Evolutionary conservation across 2,797 vertebrate species (phyloP), one percentile per base, ranked within the genome.

Genomic region (Poecilia velifera): DNA sequence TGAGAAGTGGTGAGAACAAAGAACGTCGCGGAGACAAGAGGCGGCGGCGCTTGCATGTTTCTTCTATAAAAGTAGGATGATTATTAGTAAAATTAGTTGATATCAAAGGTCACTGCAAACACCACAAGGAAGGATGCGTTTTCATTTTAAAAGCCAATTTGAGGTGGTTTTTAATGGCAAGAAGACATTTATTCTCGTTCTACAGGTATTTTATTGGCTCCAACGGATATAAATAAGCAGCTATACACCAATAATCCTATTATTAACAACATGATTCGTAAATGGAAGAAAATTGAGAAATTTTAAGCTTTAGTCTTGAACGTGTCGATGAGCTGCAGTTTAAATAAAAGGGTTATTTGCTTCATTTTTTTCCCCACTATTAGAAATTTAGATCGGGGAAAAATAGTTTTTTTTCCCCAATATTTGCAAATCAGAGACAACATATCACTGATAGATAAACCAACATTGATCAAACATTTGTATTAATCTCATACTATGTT

Each of bases 51-150:
- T 71, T n/a, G 22, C 7, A 68, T 20, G 13, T 18, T n/a, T 14
- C n/a, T 59, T n/a, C 3, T 36, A 3, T 4, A 36, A 14, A 47
- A 49, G 14, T 7, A 49, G 59, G 6, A 18, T 5, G 6, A 53
- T 36, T 22, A 43, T 36, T 22, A 1, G 22, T 25, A 22, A 62
- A 31, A 28, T 59, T 28, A 62, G 3, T 34, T 45, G 0, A 13
- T 1, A 28, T 59, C 39, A 74, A n/a, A 57, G 45, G 77, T 73
- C 71, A 81, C 59, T 74, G 71, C 55, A 79, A n/a, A 79, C 77
- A 47, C 34, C 28, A 31, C 25, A 45, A 20, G 53, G 39, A 49
- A 16, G 66, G 43, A 64, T 74, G 34, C 25, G 73, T 80, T 73
- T 79, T 76, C 31, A 20, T 70, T 22, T 39, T 22, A 41, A 68